Base-by-base conservation (phyloP, 2,113 vertebrate species). In the Misgurnus mizolepis region DNA sequence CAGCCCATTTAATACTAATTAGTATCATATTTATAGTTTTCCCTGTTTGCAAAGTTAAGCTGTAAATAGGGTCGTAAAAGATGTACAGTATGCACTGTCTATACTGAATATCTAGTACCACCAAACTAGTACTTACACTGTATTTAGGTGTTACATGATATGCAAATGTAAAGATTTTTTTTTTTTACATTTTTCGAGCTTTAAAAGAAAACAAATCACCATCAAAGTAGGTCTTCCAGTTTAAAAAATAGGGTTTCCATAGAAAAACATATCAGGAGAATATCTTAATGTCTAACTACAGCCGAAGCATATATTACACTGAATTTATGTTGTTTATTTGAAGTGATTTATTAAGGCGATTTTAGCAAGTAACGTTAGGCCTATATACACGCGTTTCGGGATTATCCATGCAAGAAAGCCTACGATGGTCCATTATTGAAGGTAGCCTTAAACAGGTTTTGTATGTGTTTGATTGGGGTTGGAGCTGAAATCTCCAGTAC, bases 231-330 rank as follows among this genome's bases (percentile, higher is more conserved):
- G 22, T 22, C 56, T 18, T 60, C 17, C 15, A 18, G 56, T 60
- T 60, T 18, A n/a, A 17, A 60, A 60, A 60, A 60, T 60, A 60
- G 56, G 56, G 56, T 60, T 62, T 62, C 22, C 60, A 60, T 60
- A 18, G 4, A 62, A 27, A 62, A 27, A 62, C 8, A 62, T 62
- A 60, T 60, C 17, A 60, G 17, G 56, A 60, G n/a, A 60, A 10
- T 60, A 60, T 60, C 56, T 60, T 60, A 60, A 22, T 60, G 56
- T 60, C 18, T 60, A 60, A 60, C 56, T 60, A 18, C 56, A 22
- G n/a, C 56, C 56, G 56, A 60, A 60, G 7, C 56, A 60, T 60
- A 60, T 60, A 60, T 18, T 60, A 60, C 56, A 60, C 9, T 27
- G 60, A 62, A 34, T 27, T 62, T 62, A 62, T 62, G 60, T 62